These are phyloP conservation scores for Antheraea mylitta DNA, from an alignment of 1,140 invertebrate genomes.

Conservation along the genomic window DNA sequence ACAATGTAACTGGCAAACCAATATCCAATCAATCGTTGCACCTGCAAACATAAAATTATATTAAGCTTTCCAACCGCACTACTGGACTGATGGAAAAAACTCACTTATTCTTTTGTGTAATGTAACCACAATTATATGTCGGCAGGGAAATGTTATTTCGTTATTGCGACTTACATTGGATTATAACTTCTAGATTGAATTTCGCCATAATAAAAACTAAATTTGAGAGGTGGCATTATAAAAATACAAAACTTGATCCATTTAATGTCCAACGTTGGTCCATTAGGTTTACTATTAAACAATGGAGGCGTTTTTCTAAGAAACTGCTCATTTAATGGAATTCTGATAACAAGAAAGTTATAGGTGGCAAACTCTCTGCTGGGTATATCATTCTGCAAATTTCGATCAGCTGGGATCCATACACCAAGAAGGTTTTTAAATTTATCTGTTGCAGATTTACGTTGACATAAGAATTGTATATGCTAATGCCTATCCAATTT, in stretches of 20 bases:
- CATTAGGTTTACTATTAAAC: too few relatives aligned
- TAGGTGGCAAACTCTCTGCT: too few relatives aligned
- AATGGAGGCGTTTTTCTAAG: too few relatives aligned
- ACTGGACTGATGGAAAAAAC: background rate
- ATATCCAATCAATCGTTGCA: conserved; percentile 1
- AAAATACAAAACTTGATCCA: background rate
- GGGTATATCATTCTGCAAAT: too few relatives aligned
- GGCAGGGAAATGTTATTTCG: background rate
- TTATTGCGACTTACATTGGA: background rate
- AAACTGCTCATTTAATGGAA: too few relatives aligned
- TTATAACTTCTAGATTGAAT: background rate
- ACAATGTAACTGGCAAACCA: conserved; percentile 1
- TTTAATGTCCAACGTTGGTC: background rate
- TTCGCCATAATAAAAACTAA: background rate
- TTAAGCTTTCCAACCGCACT: conserved; percentile 1
- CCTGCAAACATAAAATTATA: conserved; percentile 3
- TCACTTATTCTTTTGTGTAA: conserved; percentile 3
- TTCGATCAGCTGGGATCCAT: too few relatives aligned
- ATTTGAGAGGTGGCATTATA: background rate
- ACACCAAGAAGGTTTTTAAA: too few relatives aligned
- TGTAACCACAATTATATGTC: conserved; percentile 3
- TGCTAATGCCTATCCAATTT: too few relatives aligned
- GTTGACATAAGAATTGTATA: too few relatives aligned
- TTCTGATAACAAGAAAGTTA: too few relatives aligned
- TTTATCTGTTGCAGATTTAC: too few relatives aligned